Conservation (phyloP, 2,113 vertebrate genomes). For the Eolophus roseicapilla region DNA sequence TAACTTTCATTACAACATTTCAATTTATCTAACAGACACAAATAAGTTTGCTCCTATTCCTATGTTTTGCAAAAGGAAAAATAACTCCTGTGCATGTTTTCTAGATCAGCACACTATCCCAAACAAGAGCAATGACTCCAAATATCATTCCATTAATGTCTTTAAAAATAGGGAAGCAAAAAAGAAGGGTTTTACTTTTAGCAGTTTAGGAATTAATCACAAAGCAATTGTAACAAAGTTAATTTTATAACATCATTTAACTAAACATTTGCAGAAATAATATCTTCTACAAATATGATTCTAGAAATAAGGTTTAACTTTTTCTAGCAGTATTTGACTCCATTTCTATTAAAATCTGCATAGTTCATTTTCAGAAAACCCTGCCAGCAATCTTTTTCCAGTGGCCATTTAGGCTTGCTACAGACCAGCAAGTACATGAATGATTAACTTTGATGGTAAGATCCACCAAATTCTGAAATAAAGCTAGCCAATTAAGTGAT, state of each 20-base stretch:
- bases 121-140: not conserved
- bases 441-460: constrained; percentile 15
- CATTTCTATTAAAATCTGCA: constrained; percentile 2
- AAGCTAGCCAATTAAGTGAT: constrained; percentile 4
- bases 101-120: not conserved
- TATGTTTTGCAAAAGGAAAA: not conserved
- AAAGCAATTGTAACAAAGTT: not conserved
- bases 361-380: not conserved
- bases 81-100: not conserved
- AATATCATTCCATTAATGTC: not conserved
- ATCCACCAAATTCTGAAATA: constrained; percentile 20
- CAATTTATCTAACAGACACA: not conserved
- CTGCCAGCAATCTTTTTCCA: not conserved
- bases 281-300: not conserved
- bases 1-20: not conserved
- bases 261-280: not conserved
- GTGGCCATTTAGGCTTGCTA: constrained; percentile 1
- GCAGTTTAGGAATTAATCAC: not conserved
- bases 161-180: not conserved
- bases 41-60: not conserved
- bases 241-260: not conserved
- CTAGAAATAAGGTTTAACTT: not conserved
- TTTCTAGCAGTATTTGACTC: not conserved
- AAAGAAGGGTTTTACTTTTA: not conserved
- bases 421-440: not conserved